phyloP scores from a whole-genome alignment of 2,797 vertebrate genomes.

The Trachurus trachurus region DNA sequence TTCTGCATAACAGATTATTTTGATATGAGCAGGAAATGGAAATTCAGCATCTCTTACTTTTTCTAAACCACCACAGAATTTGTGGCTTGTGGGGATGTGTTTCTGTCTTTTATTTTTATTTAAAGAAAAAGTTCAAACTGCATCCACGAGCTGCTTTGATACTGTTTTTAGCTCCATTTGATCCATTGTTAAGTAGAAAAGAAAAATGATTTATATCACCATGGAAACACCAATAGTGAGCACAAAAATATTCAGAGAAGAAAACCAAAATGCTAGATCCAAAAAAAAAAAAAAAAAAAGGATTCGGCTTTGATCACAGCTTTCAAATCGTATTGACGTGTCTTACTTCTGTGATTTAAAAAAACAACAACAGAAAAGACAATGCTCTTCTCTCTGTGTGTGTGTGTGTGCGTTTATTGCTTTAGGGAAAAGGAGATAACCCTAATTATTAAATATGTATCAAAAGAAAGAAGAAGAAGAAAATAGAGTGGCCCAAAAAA shows the following conservation, averaged over 20 bases:
- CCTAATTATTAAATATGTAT: constrained; percentile 76
- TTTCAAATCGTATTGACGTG: constrained; percentile 41
- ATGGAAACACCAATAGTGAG: constrained; percentile 70
- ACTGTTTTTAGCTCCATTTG: constrained; percentile 66
- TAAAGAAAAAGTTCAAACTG: constrained; percentile 31
- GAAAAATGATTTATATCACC: constrained; percentile 72
- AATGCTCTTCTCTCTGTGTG: constrained; percentile 37
- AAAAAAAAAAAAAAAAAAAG: constrained; percentile 19
- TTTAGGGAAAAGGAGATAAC: constrained; percentile 38
- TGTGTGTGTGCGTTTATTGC: constrained; percentile 9
- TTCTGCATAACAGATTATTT: constrained; percentile 45
- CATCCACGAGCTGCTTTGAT: constrained; percentile 48
- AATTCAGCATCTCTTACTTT: too few species aligned
- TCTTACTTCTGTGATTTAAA: constrained; percentile 45
- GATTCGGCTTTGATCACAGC: constrained; percentile 60
- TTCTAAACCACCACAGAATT: not conserved
- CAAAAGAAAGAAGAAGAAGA: constrained; percentile 45
- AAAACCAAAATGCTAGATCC: constrained; percentile 49
- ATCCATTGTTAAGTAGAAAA: constrained; percentile 63
- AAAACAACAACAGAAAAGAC: not conserved
- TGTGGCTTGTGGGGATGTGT: not conserved
- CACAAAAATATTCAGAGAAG: constrained; percentile 51
- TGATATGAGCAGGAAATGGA: constrained; percentile 37
- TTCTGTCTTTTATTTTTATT: constrained; percentile 7
- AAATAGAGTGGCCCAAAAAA: constrained; percentile 66